These are phyloP conservation scores for Chiridota heheva DNA, from an alignment of 35 echinoderm and acorn worm species.

Conservation along the genomic window DNA sequence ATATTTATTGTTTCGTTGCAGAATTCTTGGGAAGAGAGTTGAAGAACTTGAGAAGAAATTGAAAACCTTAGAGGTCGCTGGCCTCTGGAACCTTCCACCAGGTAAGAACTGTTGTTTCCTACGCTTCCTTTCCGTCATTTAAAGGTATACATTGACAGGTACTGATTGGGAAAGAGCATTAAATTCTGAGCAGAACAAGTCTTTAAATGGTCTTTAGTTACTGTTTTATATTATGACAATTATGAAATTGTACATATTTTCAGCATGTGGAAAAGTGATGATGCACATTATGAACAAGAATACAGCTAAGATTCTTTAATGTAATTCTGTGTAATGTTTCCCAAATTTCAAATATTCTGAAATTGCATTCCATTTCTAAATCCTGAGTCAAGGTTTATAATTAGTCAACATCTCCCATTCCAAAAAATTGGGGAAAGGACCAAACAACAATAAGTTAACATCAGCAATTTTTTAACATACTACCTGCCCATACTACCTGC, in stretches of 20 bases:
- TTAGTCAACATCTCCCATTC: too few relatives aligned
- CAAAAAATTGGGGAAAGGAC: too few relatives aligned
- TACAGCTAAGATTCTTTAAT: too few relatives aligned
- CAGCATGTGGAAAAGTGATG: neutral
- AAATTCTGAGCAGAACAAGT: neutral
- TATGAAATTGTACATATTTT: neutral
- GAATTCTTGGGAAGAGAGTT: constrained; percentile 90
- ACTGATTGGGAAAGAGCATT: neutral
- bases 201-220: neutral
- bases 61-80: constrained; percentile 91
- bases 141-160: neutral
- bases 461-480: too few relatives aligned
- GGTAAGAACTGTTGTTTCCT: constrained; percentile 2
- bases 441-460: too few relatives aligned
- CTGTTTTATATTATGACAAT: neutral
- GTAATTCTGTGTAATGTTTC: too few relatives aligned
- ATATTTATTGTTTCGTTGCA: constrained; percentile 11
- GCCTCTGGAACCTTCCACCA: constrained; percentile 85
- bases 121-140: neutral
- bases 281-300: neutral
- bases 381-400: too few relatives aligned
- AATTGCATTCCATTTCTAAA: too few relatives aligned
- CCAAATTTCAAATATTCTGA: too few relatives aligned
- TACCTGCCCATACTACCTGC: too few relatives aligned
- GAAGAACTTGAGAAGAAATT: constrained; percentile 97